These are phyloP conservation scores for Mionectes olivaceus DNA, from an alignment of 2,797 vertebrate genomes.

Conservation along the genomic window DNA sequence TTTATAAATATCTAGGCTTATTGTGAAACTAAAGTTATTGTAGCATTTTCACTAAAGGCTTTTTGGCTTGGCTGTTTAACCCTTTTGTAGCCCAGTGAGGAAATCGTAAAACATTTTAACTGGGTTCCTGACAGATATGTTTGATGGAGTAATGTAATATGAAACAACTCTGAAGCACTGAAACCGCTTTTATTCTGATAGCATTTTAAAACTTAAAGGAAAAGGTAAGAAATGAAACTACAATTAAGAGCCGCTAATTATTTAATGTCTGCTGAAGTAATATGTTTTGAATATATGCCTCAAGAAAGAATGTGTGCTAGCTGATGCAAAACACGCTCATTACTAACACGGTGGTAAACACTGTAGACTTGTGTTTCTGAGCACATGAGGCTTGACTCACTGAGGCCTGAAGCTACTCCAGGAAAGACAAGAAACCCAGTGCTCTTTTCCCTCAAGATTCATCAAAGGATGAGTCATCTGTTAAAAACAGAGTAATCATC, in stretches of 20 bases:
- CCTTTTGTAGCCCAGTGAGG: neutral
- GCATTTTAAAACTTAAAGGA: neutral
- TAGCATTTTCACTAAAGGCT: neutral
- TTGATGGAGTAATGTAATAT: neutral
- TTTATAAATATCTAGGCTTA: neutral
- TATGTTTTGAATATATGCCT: conserved; percentile 27
- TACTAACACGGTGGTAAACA: neutral
- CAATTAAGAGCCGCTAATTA: neutral
- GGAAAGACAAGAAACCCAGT: conserved; percentile 47
- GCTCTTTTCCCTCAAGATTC: conserved; percentile 48
- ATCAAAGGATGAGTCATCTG: conserved; percentile 60
- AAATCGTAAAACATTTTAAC: neutral
- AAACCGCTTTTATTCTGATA: neutral
- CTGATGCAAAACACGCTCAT: conserved; percentile 8
- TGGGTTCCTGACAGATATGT: neutral
- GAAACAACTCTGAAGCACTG: neutral
- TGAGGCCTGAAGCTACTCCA: conserved; percentile 48
- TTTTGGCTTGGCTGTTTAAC: neutral
- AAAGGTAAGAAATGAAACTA: neutral
- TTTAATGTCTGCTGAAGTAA: conserved; percentile 30
- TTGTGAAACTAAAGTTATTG: neutral
- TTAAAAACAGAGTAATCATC: conserved; percentile 60
- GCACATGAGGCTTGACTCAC: conserved; percentile 18
- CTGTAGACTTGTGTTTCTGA: neutral
- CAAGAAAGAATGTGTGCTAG: conserved; percentile 6